These are phyloP conservation scores for Caranx ignobilis DNA, from an alignment of 2,113 vertebrate genomes.

Conservation along the genomic window DNA sequence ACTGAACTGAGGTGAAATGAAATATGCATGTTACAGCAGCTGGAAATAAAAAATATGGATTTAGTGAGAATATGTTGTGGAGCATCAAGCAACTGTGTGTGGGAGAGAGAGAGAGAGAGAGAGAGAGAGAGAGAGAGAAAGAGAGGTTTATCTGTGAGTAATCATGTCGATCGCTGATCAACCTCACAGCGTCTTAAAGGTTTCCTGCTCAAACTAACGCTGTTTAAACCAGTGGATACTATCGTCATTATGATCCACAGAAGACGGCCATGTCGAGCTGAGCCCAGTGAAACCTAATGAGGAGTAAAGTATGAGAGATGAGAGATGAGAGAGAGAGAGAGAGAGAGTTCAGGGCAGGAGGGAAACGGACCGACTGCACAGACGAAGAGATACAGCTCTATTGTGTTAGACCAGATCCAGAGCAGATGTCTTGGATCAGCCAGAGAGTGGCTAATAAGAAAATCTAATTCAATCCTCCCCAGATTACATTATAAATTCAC, in stretches of 20 bases:
- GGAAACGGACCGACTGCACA: constrained; percentile 18
- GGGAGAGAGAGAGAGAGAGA: too few relatives aligned
- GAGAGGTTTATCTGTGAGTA: too few relatives aligned
- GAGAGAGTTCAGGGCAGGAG: constrained; percentile 28
- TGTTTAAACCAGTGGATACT: not conserved
- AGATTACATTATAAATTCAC: constrained; percentile 70
- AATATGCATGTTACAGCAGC: too few relatives aligned
- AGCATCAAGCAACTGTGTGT: too few relatives aligned
- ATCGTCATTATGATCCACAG: not conserved
- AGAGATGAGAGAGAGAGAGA: constrained; percentile 11
- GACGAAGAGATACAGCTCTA: constrained; percentile 50
- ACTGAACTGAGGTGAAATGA: not conserved
- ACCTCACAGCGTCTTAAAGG: not conserved
- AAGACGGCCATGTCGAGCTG: not conserved
- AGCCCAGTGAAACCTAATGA: not conserved
- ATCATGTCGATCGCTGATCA: too few relatives aligned
- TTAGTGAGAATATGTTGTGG: too few relatives aligned
- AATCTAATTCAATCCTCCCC: constrained; percentile 68
- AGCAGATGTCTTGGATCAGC: constrained; percentile 71
- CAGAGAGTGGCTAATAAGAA: constrained; percentile 67
- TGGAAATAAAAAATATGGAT: too few relatives aligned
- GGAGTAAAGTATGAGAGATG: not conserved
- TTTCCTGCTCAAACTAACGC: not conserved
- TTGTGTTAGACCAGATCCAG: constrained; percentile 59
- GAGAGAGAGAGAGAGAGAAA: too few relatives aligned